Conservation (phyloP, 2,888 invertebrate species). For the Parapristionchus giblindavisi region DNA sequence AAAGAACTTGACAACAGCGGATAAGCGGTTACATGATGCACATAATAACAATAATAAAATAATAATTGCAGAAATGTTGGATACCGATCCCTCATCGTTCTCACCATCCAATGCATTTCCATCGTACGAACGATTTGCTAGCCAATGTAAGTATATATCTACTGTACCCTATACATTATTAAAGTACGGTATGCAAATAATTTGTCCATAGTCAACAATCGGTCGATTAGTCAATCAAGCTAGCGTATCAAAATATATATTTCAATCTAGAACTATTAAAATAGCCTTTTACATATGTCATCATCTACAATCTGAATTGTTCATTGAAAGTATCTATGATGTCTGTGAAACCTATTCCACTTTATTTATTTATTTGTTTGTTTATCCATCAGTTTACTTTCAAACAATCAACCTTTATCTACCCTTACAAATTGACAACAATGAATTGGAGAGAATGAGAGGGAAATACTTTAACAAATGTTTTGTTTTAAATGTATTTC, state of each 20-base stretch:
- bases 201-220: not conserved
- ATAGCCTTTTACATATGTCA: not conserved
- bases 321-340: too few species aligned
- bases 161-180: not conserved
- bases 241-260: not conserved
- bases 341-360: too few species aligned
- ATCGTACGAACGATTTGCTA: slow-evolving; percentile 4
- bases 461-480: not conserved
- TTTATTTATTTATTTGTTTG: too few species aligned
- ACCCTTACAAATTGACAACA: too few species aligned
- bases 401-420: too few species aligned
- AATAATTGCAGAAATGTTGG: slow-evolving; percentile 1
- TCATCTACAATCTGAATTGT: too few species aligned
- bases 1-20: too few species aligned
- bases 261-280: not conserved
- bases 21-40: not conserved
- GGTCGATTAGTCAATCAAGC: not conserved
- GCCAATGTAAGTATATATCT: not conserved
- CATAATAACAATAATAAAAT: not conserved
- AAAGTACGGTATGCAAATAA: too few species aligned
- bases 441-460: too few species aligned
- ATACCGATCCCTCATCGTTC: not conserved
- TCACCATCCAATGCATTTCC: slow-evolving; percentile 3
- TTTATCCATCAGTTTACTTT: too few species aligned
- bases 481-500: not conserved